Base-by-base conservation (phyloP, 2,797 vertebrate species). In the Enteromius viviparus region DNA sequence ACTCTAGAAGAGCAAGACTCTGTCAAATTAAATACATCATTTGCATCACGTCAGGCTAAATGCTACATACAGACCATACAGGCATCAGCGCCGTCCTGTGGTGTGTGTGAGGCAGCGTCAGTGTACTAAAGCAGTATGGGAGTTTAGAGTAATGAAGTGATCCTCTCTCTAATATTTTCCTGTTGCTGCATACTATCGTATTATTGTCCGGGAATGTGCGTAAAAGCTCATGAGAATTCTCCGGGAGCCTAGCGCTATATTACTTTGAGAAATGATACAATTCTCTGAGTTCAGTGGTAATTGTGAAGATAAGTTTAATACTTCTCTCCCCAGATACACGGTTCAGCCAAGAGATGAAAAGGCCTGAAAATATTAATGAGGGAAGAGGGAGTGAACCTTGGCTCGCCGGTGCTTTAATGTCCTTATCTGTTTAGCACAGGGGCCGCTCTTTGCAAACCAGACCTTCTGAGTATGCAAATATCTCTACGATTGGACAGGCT, bases 371-470 rank as follows among this genome's bases (percentile, higher is more conserved):
- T 87, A 88, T 88, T 85, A 88, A 89, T 87, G 86, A 87, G 81
- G 71, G 75, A 84, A 87, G 84, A 76, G 75, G 68, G 84, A 68
- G 76, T 84, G 79, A 85, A 87, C 82, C 81, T 84, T 84, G 68
- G 84, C 87, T 88, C 79, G 8, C 42, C 32, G 12, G 49, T 32
- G 69, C 85, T 84, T 87, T 88, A 90, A 90, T 89, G 87, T 90
- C 86, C 88, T 89, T 90, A 90, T 89, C 89, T 88, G 80, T 89
- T 89, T 88, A 86, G 88, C 74, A 40, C 89, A 89, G 89, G 81
- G 86, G 45, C 72, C 65, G 45, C 82, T 89, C 77, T 66, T 77
- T 72, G 64, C 66, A 87, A 87, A 34, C 58, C 62, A 80, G 77
- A 69, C 81, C 75, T 62, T 78, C 68, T 51, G 53, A 60, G 66